Evolutionary conservation across 1,140 invertebrate genomes (phyloP), one percentile per base, ranked within the genome.

Genomic region (Drosophila orena): DNA sequence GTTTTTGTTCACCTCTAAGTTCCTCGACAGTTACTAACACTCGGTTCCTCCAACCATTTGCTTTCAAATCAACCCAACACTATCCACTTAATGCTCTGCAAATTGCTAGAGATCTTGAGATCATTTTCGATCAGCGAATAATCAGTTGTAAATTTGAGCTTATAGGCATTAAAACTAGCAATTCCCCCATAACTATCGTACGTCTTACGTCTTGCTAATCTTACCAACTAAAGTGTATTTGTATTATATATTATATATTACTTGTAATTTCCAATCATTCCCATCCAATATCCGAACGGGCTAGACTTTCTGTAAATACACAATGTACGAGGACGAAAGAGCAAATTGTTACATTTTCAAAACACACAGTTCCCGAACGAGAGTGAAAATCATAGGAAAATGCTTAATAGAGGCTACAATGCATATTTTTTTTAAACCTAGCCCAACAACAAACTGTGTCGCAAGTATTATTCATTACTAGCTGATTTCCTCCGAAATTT

Each of bases 91-190:
- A 4, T 22, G 24, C 53, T 64, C 34, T 30, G 37, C 11, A 47
- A 46, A 1, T 17, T 1, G 7, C 17, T 42, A 35, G 38, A 27
- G 59, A 34, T 34, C 14, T 12, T 17, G 59, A 66, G 65, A 73
- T 72, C 68, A 68, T 50, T 58, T 61, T 43, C 34, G 49, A 77
- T 66, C 69, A 66, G 69, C 57, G 76, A 84, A 71, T 76, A 89
- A 89, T 89, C 84, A 89, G 84, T 89, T 89, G 84, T 83, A 89
- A 89, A 89, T 89, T 89, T 89, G 84, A 89, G 84, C 84, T 89
- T 89, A 89, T 89, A 89, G 84, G 79, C 85, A 89, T 83, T 84
- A 75, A 38, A 46, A 20, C 27, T 70, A 70, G 66, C 34, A 49
- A 49, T 56, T 69, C 66, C 64, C 65, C 40, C 64, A 69, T 69